phyloP scores from a whole-genome alignment of 2,888 invertebrate genomes.

The Podotricha telesiphe region DNA sequence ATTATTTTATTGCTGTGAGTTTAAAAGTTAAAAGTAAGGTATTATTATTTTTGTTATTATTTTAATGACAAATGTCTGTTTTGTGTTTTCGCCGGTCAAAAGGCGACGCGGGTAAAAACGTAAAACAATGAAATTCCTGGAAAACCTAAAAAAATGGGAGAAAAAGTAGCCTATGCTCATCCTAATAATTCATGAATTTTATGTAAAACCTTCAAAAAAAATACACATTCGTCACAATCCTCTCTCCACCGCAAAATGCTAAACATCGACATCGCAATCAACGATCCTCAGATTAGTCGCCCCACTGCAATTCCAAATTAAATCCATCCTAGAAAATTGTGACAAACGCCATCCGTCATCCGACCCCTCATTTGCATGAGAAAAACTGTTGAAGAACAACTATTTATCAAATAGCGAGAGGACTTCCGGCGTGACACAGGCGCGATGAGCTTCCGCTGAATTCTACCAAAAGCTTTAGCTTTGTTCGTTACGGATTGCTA shows the following conservation, averaged over 20 bases:
- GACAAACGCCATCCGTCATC: constrained; percentile 82
- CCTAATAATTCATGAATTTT: too few relatives aligned
- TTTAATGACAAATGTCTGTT: too few relatives aligned
- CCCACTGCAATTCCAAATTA: constrained; percentile 74
- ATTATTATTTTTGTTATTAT: too few relatives aligned
- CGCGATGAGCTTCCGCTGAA: constrained; percentile 79
- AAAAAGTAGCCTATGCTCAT: too few relatives aligned
- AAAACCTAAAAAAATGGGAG: too few relatives aligned
- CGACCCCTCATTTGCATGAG: constrained; percentile 82
- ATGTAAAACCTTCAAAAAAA: constrained; percentile 13
- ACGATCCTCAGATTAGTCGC: constrained; percentile 66
- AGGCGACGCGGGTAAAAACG: too few relatives aligned
- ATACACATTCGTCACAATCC: constrained; percentile 43
- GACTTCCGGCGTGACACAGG: constrained; percentile 81
- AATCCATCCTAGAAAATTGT: constrained; percentile 81
- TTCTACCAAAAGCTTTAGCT: not conserved
- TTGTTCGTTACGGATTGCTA: not conserved
- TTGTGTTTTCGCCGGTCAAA: too few relatives aligned
- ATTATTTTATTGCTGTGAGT: too few relatives aligned
- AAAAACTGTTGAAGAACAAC: constrained; percentile 83
- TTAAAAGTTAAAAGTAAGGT: too few relatives aligned
- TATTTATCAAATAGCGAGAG: constrained; percentile 82
- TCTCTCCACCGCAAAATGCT: constrained; percentile 45
- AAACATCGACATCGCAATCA: constrained; percentile 57
- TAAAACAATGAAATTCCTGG: too few relatives aligned